Percentiles rank a stretch among this genome's conserved stretches.
Evolutionary conservation across 2,888 invertebrate species (phyloP).

Genomic region (Ametastegia equiseti): DNA sequence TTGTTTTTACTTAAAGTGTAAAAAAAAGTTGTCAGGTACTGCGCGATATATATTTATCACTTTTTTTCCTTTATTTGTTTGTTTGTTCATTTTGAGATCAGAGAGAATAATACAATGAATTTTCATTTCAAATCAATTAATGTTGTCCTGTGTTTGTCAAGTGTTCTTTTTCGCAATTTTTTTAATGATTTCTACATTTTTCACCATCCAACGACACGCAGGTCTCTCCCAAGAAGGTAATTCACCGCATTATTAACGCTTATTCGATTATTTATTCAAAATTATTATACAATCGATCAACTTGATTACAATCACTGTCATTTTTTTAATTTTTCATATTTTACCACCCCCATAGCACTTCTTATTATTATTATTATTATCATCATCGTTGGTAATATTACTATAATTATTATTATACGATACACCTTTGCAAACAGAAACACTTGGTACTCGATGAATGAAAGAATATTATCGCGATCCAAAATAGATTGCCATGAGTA

Average conservation of each 20-base stretch:
- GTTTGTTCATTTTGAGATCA: too few relatives aligned
- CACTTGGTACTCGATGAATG: slow-evolving; percentile 5
- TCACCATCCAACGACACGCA: slow-evolving; percentile 68
- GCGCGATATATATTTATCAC: background rate
- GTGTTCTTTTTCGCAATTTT: slow-evolving; percentile 53
- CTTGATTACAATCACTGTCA: background rate
- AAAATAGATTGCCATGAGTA: too few relatives aligned
- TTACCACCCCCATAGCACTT: background rate
- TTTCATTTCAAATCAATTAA: background rate
- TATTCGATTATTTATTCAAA: background rate
- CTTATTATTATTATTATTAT: background rate
- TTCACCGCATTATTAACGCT: slow-evolving; percentile 51
- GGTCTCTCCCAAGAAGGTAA: slow-evolving; percentile 70
- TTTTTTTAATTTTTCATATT: background rate
- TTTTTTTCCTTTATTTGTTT: slow-evolving; percentile 40
- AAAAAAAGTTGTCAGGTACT: background rate
- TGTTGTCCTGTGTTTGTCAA: slow-evolving; percentile 49
- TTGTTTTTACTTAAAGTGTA: background rate
- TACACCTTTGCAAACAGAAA: slow-evolving; percentile 9
- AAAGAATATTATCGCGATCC: background rate
- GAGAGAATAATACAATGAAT: background rate
- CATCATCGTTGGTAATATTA: too few relatives aligned
- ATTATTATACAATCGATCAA: slow-evolving; percentile 2
- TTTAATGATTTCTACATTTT: slow-evolving; percentile 68
- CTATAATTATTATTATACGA: background rate